Conservation (phyloP, 2,797 vertebrate species). For the Girardinus metallicus region DNA sequence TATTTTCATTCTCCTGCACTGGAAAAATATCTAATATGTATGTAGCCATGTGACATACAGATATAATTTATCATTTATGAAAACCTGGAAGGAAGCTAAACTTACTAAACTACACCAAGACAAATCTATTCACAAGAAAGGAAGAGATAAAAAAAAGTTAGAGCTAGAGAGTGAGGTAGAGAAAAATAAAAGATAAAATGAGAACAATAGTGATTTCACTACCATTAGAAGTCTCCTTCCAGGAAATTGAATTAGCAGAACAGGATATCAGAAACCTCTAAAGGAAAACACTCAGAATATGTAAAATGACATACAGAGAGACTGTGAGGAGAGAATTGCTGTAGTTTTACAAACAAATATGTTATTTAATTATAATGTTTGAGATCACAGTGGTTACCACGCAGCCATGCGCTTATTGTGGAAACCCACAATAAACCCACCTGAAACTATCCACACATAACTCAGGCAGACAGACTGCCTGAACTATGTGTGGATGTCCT, state of each 20-base stretch:
- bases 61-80: neutral
- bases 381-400: neutral
- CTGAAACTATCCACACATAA: too few species aligned
- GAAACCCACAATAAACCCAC: too few species aligned
- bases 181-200: neutral
- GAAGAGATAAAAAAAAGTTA: neutral
- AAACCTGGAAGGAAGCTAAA: neutral
- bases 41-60: neutral
- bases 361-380: neutral
- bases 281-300: neutral
- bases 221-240: neutral
- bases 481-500: neutral
- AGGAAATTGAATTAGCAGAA: neutral
- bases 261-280: neutral
- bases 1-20: neutral
- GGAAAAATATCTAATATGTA: neutral
- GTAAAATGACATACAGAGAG: neutral
- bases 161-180: neutral
- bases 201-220: neutral
- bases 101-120: neutral
- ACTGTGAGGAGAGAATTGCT: neutral
- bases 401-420: too few species aligned
- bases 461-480: neutral
- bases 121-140: neutral
- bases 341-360: neutral